phyloP scores from a whole-genome alignment of 2,113 vertebrate species.

The Holacanthus passer region DNA sequence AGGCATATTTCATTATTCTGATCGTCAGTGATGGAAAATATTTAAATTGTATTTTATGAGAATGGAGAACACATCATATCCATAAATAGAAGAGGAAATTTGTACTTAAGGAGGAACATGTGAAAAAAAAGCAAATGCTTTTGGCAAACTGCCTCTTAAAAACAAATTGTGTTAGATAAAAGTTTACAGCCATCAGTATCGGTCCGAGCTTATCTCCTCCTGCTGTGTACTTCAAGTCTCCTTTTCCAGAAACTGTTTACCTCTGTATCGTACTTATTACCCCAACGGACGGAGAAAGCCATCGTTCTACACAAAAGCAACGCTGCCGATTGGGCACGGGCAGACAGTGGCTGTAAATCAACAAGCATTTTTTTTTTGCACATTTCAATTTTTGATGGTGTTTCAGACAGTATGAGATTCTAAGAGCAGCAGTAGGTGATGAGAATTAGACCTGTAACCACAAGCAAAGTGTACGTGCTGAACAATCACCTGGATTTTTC shows the following conservation, averaged over 20 bases:
- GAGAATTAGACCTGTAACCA: neutral
- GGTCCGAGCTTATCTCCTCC: neutral
- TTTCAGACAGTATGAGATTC: neutral
- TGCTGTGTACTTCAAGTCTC: neutral
- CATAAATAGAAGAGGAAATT: neutral
- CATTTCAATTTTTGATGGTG: neutral
- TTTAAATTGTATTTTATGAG: neutral
- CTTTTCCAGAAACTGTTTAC: neutral
- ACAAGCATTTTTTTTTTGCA: neutral
- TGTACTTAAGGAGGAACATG: neutral
- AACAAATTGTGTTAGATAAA: slow-evolving; percentile 12
- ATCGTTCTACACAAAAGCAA: neutral
- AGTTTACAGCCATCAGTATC: slow-evolving; percentile 10
- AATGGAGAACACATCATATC: neutral
- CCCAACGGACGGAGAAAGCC: neutral
- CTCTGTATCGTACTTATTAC: slow-evolving; percentile 12
- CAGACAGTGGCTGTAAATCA: neutral
- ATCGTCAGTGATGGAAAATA: slow-evolving; percentile 6
- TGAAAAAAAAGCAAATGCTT: neutral
- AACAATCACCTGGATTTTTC: neutral
- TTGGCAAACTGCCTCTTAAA: slow-evolving; percentile 17
- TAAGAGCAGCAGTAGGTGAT: neutral
- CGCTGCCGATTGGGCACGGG: neutral
- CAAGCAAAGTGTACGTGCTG: neutral
- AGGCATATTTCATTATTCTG: neutral